These are phyloP conservation scores for Trichonephila clavipes DNA, from an alignment of 1,140 invertebrate species.

Conservation along the genomic window DNA sequence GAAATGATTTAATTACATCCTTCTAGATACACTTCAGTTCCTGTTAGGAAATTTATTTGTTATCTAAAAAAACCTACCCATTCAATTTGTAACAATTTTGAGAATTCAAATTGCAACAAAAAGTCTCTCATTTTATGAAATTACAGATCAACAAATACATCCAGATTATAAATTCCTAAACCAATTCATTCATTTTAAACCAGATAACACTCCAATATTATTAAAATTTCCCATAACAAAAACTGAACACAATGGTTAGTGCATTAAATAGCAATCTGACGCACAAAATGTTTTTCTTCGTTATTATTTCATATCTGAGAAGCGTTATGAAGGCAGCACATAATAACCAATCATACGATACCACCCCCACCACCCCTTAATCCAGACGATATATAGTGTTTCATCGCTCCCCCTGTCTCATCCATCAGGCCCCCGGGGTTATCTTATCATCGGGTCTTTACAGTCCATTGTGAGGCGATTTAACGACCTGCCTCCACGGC, in stretches of 20 bases:
- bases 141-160: no score
- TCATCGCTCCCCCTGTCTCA: background rate
- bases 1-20: no score
- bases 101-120: no score
- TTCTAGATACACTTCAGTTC: no score
- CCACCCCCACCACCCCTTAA: background rate
- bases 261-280: background rate
- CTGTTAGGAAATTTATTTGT: no score
- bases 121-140: no score
- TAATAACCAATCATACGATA: conserved; percentile 9
- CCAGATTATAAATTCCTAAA: no score
- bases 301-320: background rate
- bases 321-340: conserved; percentile 3
- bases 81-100: no score
- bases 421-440: conserved; percentile 21
- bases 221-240: background rate
- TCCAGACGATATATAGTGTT: conserved; percentile 30
- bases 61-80: no score
- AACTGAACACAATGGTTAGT: background rate
- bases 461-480: conserved; percentile 47
- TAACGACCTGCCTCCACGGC: conserved; percentile 6
- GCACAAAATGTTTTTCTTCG: background rate
- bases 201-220: no score
- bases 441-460: conserved; percentile 43
- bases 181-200: no score